Evolutionary conservation across 2,113 vertebrate genomes (phyloP).

Genomic region (Alosa alosa): DNA sequence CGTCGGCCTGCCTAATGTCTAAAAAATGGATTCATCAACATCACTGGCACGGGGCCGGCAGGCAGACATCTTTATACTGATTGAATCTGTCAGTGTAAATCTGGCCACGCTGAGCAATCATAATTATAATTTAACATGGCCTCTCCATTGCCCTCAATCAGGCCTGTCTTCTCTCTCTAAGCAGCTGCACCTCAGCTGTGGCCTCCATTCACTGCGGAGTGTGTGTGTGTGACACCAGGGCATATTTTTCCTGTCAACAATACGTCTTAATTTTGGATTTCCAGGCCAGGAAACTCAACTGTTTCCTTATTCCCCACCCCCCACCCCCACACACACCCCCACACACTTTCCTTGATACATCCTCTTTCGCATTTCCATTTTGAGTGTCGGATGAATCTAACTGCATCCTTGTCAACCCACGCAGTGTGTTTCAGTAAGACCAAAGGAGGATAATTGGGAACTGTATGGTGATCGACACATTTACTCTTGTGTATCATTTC

Average conservation of each 20-base stretch:
- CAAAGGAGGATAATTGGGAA: not conserved
- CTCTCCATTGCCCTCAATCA: constrained; percentile 56
- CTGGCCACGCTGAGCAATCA: constrained; percentile 56
- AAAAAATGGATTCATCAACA: constrained; percentile 60
- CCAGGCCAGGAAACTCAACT: not conserved
- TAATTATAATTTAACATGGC: constrained; percentile 51
- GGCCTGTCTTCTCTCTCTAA: constrained; percentile 42
- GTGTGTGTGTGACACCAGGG: not conserved
- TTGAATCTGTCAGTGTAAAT: constrained; percentile 65
- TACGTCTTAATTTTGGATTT: not conserved
- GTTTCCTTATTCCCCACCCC: not conserved
- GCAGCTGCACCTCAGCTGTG: constrained; percentile 22
- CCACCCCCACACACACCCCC: not conserved
- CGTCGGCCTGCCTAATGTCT: constrained; percentile 42
- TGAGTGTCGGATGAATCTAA: not conserved
- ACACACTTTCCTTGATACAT: not conserved
- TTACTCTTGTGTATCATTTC: not conserved
- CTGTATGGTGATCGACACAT: not conserved
- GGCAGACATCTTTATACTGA: constrained; percentile 52
- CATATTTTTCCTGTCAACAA: not conserved
- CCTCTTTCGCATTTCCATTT: not conserved
- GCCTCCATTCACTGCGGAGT: not conserved
- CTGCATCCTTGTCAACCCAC: not conserved
- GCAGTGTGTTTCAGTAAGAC: not conserved
- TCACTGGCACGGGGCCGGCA: constrained; percentile 26